Conservation (phyloP, 2,797 vertebrate genomes). For the Dryobates pubescens region DNA sequence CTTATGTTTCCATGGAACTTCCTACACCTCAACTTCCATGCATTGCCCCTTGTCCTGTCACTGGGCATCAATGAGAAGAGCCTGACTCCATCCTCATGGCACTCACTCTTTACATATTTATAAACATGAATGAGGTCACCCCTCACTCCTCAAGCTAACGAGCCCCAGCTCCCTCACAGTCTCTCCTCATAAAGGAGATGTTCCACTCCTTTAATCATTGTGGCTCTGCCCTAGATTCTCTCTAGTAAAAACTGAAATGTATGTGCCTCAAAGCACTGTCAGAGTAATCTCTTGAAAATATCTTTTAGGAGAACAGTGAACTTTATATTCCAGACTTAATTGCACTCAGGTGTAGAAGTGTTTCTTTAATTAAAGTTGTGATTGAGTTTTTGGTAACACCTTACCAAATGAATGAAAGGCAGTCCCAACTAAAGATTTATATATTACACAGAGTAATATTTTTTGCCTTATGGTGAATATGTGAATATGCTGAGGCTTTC, state of each 20-base stretch:
- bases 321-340: not conserved
- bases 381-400: not conserved
- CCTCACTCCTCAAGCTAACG: too few species aligned
- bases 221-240: too few species aligned
- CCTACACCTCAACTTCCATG: too few species aligned
- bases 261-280: not conserved
- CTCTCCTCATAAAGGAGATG: too few species aligned
- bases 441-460: not conserved
- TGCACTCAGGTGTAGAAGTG: not conserved
- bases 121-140: too few species aligned
- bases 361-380: slow-evolving; percentile 26
- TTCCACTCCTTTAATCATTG: too few species aligned
- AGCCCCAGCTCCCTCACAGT: too few species aligned
- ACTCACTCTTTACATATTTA: too few species aligned
- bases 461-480: not conserved
- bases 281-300: not conserved
- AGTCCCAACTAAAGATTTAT: not conserved
- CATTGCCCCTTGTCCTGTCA: too few species aligned
- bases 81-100: too few species aligned
- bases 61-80: too few species aligned
- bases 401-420: not conserved
- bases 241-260: not conserved
- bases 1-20: too few species aligned
- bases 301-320: not conserved
- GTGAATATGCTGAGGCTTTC: not conserved